Percentiles rank a stretch among this genome's conserved stretches.
Evolutionary conservation across 2,113 vertebrate genomes (phyloP).

Genomic region (Hippoglossus stenolepis): DNA sequence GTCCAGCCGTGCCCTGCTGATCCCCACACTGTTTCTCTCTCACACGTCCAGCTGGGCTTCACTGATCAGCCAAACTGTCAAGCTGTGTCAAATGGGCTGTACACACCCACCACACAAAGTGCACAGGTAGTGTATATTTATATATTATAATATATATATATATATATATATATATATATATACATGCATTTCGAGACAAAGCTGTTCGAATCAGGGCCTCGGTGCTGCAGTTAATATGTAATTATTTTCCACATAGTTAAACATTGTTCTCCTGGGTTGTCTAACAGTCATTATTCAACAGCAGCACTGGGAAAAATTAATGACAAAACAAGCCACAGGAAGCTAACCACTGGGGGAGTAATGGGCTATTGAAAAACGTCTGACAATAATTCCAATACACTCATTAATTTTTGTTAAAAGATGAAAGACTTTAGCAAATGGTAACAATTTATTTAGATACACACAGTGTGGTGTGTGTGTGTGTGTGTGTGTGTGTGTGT

Average conservation of each 20-base stretch:
- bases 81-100: conserved; percentile 82
- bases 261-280: conserved; percentile 9
- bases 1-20: conserved; percentile 74
- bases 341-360: conserved; percentile 26
- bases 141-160: no score
- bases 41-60: conserved; percentile 82
- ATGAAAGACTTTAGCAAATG: conserved; percentile 43
- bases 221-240: neutral
- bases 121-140: conserved; percentile 74
- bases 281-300: conserved; percentile 25
- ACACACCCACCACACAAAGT: conserved; percentile 61
- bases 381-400: conserved; percentile 28
- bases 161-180: no score
- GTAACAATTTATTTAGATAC: conserved; percentile 30
- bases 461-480: neutral
- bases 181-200: conserved; percentile 2
- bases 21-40: conserved; percentile 74
- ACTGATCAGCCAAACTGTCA: conserved; percentile 74
- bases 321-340: conserved; percentile 37
- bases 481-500: neutral
- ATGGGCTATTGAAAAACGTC: conserved; percentile 23
- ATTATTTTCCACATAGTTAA: neutral
- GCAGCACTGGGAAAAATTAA: neutral
- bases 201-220: neutral
- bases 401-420: conserved; percentile 55